Base-by-base conservation (phyloP, 1,140 invertebrate species). In the Caenorhabditis tropicalis region DNA sequence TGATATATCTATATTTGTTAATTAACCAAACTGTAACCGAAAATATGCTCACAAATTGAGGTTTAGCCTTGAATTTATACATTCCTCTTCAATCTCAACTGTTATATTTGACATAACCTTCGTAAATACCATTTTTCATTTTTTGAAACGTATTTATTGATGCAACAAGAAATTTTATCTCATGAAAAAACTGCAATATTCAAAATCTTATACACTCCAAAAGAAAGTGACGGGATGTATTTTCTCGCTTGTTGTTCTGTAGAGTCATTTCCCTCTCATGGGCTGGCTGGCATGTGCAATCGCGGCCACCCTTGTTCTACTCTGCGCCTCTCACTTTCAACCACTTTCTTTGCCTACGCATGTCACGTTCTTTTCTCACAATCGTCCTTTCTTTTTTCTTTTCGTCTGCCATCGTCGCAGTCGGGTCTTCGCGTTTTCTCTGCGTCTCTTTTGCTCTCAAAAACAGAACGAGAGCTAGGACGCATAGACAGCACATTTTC, bases 281-380 rank as follows among this genome's bases (percentile, higher is more conserved):
- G n/a, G n/a, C n/a, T 43, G 65, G 36, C 3, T 74, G 65, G 65
- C 65, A 74, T 74, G 36, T 74, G 65, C 65, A 74, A 36, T 46
- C 31, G 31, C 16, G 2, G 19, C 9, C 58, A 7, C 19, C 36
- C 36, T n/a, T 74, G 65, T 65, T 65, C 58, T 65, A 10, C n/a
- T 43, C 65, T 74, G 36, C 65, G 65, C 24, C 33, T 74, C 65
- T 21, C n/a, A 27, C 29, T 46, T 46, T 74, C 6, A 24, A 19
- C 6, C 7, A 7, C 10, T 43, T 46, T 74, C 24, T 6, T 36
- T 27, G 5, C 6, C 33, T 74, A 12, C 24, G 29, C 29, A n/a
- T n/a, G 58, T 65, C 58, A 65, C 58, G 58, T 65, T 65, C 58
- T 36, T 36, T 36, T 36, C 10, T 21, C 31, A 36, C 58, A 36